phyloP scores from a whole-genome alignment of 2,797 vertebrate species.

The Pseudochirops cupreus region DNA sequence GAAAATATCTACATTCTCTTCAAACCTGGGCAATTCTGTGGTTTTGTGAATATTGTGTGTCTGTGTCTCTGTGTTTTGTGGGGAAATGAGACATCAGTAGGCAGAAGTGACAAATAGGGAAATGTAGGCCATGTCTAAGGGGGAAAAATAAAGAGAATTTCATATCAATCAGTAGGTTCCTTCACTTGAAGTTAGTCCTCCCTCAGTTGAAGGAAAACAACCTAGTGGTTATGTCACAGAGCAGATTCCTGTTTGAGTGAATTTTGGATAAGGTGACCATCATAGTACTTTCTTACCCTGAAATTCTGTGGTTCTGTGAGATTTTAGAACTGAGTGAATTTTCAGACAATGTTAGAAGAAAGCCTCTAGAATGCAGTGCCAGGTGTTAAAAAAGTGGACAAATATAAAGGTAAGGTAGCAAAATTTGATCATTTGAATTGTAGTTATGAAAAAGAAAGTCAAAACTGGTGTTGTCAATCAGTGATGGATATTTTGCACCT shows the following conservation, averaged over 20 bases:
- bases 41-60: not conserved
- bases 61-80: not conserved
- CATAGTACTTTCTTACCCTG: not conserved
- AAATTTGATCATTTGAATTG: not conserved
- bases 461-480: not conserved
- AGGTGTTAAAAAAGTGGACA: not conserved
- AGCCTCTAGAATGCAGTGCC: not conserved
- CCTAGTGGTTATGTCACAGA: not conserved
- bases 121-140: not conserved
- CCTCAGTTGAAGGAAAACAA: not conserved
- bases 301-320: not conserved
- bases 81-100: not conserved
- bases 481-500: not conserved
- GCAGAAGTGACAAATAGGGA: not conserved
- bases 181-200: not conserved
- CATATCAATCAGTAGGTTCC: not conserved
- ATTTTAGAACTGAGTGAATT: not conserved
- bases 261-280: not conserved
- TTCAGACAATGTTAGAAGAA: not conserved
- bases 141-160: not conserved
- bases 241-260: not conserved
- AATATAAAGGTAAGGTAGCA: not conserved
- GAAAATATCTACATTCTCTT: not conserved
- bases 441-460: not conserved
- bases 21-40: not conserved